These are phyloP conservation scores for Sweltsa coloradensis DNA, from an alignment of 1,140 invertebrate species.

Conservation along the genomic window DNA sequence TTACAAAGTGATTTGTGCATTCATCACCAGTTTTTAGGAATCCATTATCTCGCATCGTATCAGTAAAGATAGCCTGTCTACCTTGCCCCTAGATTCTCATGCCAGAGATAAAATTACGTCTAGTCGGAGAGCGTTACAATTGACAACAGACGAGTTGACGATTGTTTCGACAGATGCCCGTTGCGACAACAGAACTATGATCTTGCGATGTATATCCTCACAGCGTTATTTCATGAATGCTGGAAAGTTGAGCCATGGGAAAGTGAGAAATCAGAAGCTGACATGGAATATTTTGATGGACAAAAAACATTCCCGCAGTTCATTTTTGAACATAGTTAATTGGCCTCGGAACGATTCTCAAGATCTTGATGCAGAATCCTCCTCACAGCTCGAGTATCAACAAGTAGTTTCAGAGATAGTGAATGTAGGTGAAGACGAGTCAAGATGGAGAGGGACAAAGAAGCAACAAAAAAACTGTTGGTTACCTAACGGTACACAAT, in stretches of 20 bases:
- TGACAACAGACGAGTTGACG: conserved; percentile 59
- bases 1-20: conserved; percentile 78
- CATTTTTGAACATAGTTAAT: no score
- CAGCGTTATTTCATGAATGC: conserved; percentile 83
- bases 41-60: conserved; percentile 70
- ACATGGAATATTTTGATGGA: conserved; percentile 80
- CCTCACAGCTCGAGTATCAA: no score
- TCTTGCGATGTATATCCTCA: conserved; percentile 82
- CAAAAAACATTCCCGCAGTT: no score
- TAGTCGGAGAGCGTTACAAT: conserved; percentile 75
- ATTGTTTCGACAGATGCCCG: conserved; percentile 85
- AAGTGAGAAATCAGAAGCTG: conserved; percentile 58
- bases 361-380: no score
- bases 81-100: conserved; percentile 63
- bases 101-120: conserved; percentile 77
- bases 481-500: no score
- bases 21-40: conserved; percentile 81
- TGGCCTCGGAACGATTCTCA: no score
- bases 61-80: conserved; percentile 48
- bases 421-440: no score
- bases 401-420: no score
- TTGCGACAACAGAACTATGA: conserved; percentile 85
- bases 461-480: no score
- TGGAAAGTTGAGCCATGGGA: conserved; percentile 80
- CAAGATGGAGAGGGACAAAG: no score